Base-by-base conservation (phyloP, 2,113 vertebrate genomes). In the Notechis scutatus region DNA sequence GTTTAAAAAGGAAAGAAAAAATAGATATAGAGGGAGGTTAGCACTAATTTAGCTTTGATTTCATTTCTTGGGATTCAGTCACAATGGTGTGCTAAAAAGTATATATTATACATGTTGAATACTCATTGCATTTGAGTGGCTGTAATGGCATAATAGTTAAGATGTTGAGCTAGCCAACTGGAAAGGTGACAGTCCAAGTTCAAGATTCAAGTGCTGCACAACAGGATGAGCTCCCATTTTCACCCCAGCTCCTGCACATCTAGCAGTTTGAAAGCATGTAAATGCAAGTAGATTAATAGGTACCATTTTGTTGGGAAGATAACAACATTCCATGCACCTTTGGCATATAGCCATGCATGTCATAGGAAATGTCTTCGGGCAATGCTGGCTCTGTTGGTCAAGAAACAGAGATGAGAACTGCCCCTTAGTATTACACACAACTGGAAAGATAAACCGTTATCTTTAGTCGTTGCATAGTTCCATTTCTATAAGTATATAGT, bases 401-500 rank as follows among this genome's bases (percentile, higher is more conserved):
- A n/a, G 64, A 69, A 69, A n/a, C 29, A 4, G 64, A 69, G 64
- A n/a, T 69, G 64, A n/a, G 12, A n/a, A 69, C 1, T 69, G 29
- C 29, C 64, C 61, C 11, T 59, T 69, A 64, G 3, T 3, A 1
- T 64, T 64, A 69, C 4, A 69, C 61, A 69, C 4, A 12, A 69
- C 29, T 69, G 29, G 64, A 69, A 12, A 69, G 29, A 69, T 12
- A 69, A 69, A n/a, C 29, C 12, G 2, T n/a, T 69, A n/a, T 64
- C 26, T 64, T 64, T n/a, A 69, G 29, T 69, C 29, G 14, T 69
- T 69, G 4, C 29, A 69, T 64, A 93, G 42, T 95, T 96, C 95
- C 55, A 94, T 93, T 95, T 95, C 61, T 93, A 74, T 93, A 95
- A 96, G 94, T 94, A 95, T 93, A 93, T 94, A 94, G 94, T 96